Base-by-base conservation (phyloP, 2,888 invertebrate species). In the Notocelia uddmanniana region DNA sequence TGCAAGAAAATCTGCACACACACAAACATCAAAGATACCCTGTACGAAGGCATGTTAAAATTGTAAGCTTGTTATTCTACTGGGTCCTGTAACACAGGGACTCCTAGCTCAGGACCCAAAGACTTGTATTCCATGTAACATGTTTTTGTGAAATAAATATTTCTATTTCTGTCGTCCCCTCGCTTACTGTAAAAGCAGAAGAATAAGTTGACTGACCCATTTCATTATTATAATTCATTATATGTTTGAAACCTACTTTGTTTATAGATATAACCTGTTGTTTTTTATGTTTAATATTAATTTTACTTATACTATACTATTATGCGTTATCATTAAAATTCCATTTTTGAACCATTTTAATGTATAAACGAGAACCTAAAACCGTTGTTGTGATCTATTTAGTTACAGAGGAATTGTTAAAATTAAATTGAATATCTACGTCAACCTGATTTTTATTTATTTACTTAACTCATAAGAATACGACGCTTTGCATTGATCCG, bases 361-460 rank as follows among this genome's bases (percentile, higher is more conserved):
- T 72, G 66, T 67, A 60, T 67, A 60, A 72, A 68, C 31, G 23
- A 57, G 52, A 66, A 68, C 55, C 68, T 72, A 78, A 83, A 85
- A 85, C 81, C 80, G 85, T 89, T 91, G 89, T 90, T 91, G 84
- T 83, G 78, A 86, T 84, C 81, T 86, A 83, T 89, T 86, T 83
- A 85, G 82, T 85, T 88, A 86, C 78, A 75, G 80, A 85, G 84
- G 86, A 89, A 89, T 90, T 91, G 91, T 91, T 92, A 88, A 83
- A 86, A 90, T 89, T 88, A 91, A 90, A 91, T 87, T 86, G 77
- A 85, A 84, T 89, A 90, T 89, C 54, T 89, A 85, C 88, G 81
- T 88, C 83, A 3, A 26, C 23, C 62, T 62, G 69, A 73, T 64
- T 77, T 81, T 83, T 76, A 75, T 76, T 80, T 64, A 19, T 60